A percentile compares a stretch with the other conserved stretches of the same genome.
These are phyloP conservation scores for Harpagoxenus sublaevis DNA, from an alignment of 2,888 invertebrate genomes.

Conservation along the genomic window DNA sequence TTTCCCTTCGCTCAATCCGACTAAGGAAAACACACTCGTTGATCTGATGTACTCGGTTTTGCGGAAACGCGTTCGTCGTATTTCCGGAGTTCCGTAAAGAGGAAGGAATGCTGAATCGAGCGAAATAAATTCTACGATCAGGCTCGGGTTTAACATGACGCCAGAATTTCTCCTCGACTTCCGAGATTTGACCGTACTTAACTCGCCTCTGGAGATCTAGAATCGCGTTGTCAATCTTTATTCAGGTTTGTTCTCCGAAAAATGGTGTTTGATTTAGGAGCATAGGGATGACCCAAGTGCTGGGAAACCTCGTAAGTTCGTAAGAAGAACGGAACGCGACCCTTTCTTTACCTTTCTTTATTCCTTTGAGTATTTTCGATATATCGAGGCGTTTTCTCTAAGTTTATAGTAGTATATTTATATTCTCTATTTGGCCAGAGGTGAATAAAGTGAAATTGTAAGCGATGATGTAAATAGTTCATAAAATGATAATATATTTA, in stretches of 20 bases:
- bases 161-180: conserved; percentile 43
- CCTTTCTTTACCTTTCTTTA: background rate
- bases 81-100: background rate
- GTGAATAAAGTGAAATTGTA: background rate
- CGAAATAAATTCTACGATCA: conserved; percentile 56
- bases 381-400: background rate
- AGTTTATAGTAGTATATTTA: background rate
- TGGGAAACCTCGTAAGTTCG: conserved; percentile 1
- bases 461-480: background rate
- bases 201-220: background rate
- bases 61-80: conserved; percentile 3
- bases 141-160: conserved; percentile 55
- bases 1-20: conserved; percentile 12
- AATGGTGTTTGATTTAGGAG: conserved; percentile 41
- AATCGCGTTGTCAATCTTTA: conserved; percentile 37
- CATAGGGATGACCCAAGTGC: background rate
- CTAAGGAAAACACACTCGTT: conserved; percentile 26
- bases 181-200: conserved; percentile 23
- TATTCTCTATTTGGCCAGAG: background rate
- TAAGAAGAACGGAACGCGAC: background rate
- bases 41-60: conserved; percentile 9
- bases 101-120: conserved; percentile 43
- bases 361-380: background rate
- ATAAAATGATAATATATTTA: background rate
- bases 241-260: background rate